Conservation (phyloP, 2,797 vertebrate genomes). For the Okamejei kenojei region DNA sequence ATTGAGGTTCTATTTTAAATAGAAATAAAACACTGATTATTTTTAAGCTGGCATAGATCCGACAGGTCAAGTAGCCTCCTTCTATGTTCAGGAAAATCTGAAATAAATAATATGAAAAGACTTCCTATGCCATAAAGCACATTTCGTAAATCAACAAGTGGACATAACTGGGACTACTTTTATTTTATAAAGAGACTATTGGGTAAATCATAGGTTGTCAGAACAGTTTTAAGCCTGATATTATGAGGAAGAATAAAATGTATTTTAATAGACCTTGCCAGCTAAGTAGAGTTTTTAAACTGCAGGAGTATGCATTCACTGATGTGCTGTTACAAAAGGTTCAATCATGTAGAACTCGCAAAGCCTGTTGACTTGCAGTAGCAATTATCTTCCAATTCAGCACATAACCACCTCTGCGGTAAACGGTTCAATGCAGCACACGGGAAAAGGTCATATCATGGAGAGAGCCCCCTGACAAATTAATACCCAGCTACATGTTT, state of each 20-base stretch:
- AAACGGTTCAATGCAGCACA: not conserved
- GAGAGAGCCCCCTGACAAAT: not conserved
- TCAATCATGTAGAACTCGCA: conserved; percentile 15
- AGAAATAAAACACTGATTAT: not conserved
- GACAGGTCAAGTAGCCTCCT: no score
- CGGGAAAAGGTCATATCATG: not conserved
- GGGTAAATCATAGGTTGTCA: conserved; percentile 31
- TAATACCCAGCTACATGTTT: not conserved
- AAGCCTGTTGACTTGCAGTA: not conserved
- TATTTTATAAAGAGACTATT: conserved; percentile 14
- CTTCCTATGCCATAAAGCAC: not conserved
- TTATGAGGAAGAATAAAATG: not conserved
- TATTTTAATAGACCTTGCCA: conserved; percentile 7
- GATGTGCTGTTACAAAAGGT: not conserved
- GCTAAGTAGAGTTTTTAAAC: not conserved
- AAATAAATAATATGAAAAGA: not conserved
- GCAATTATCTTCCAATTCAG: not conserved
- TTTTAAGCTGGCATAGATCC: no score
- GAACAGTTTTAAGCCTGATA: not conserved
- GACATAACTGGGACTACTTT: not conserved
- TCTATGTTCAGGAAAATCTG: no score
- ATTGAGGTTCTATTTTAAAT: not conserved
- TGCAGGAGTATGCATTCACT: conserved; percentile 8
- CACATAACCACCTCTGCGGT: not conserved
- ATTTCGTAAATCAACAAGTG: not conserved